These are phyloP conservation scores for Calidris pugnax DNA, from an alignment of 2,113 vertebrate genomes.

Conservation along the genomic window DNA sequence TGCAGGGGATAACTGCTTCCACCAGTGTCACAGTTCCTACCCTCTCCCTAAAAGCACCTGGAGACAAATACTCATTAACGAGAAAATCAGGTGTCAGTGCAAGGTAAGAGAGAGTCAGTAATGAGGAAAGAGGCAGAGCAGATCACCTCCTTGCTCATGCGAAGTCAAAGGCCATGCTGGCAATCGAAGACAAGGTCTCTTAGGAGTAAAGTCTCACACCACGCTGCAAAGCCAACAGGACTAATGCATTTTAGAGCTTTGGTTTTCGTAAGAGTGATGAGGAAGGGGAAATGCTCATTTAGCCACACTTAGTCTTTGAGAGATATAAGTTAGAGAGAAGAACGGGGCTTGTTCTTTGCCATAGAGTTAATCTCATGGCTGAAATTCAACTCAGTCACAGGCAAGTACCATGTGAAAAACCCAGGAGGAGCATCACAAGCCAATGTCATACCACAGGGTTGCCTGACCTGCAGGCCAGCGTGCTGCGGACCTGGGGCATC, in stretches of 20 bases:
- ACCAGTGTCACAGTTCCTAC: neutral
- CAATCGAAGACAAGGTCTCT: neutral
- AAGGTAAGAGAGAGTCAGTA: neutral
- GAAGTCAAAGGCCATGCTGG: neutral
- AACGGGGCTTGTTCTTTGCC: neutral
- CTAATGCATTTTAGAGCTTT: neutral
- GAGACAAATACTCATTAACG: neutral
- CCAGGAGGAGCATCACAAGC: neutral
- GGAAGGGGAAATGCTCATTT: neutral
- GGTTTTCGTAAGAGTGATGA: neutral
- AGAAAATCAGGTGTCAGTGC: neutral
- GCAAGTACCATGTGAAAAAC: neutral
- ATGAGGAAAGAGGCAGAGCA: neutral
- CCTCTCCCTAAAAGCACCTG: neutral
- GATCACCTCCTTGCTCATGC: neutral
- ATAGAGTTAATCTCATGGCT: neutral
- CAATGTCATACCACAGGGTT: neutral
- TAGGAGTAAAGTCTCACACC: no score
- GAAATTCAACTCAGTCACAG: neutral
- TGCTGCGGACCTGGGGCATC: neutral
- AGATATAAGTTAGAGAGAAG: neutral
- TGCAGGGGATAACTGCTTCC: neutral
- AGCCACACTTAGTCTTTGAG: neutral
- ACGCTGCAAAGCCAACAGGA: neutral
- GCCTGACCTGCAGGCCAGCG: rapidly evolving